Evolutionary conservation across 1,140 invertebrate genomes (phyloP), one percentile per base, ranked within the genome.

Genomic region (Carposina sasakii): DNA sequence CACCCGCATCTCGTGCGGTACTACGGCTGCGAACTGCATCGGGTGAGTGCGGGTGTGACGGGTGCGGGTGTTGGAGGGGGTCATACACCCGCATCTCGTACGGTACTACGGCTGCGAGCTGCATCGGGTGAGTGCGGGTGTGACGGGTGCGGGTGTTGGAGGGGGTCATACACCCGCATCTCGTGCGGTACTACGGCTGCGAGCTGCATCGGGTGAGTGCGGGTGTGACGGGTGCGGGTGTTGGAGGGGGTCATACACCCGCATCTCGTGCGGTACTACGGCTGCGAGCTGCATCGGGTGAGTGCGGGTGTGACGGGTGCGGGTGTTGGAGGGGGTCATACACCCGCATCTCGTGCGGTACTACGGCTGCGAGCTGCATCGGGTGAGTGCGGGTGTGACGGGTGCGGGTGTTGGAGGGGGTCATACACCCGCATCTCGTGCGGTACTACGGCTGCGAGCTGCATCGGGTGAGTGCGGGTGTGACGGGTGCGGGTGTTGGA

Each of bases 61-160:
- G n/a, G n/a, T 98, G 34, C 91, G 93, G 62, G 96, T 96, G 60
- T 91, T 98, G 67, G 95, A 98, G 79, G 94, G 94, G 22, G 94
- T 96, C 31, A 87, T 91, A 37, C 95, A 98, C 72, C 87, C 89
- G 53, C 93, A 97, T 86, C 88, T 98, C 19, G 95, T 98, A 30
- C 90, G 91, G 45, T 97, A 97, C 85, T 96, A 96, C 81, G 96
- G 96, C 26, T 90, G 96, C 50, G 96, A 98, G 86, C 91, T 98
- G 52, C 94, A 97, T 71, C 89, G 93, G 78, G 93, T 94, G 79
- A 73, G 87, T 78, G 47, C 8, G 1, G 16, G 17, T 15, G 26
- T 40, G 10, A 17, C n/a, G n/a, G n/a, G n/a, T 98, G 34, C 91
- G 93, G 62, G 96, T 96, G 60, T 91, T 98, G 67, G 95, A 98